These are phyloP conservation scores for Orbicella faveolata DNA, from an alignment of 64 coral and sea anemone species.

Conservation along the genomic window DNA sequence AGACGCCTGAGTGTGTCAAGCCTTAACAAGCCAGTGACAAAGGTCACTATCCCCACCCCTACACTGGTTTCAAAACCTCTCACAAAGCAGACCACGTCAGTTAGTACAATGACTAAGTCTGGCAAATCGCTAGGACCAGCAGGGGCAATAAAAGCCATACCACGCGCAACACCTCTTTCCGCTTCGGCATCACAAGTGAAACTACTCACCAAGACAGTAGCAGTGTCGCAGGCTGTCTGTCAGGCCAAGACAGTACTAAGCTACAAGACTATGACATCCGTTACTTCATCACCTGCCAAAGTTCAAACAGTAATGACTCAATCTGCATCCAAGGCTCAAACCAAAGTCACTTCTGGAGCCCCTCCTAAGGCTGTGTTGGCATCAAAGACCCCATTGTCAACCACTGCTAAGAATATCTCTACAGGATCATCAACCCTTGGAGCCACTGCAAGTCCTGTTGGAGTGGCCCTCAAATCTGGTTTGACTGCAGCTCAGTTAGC, in stretches of 20 bases:
- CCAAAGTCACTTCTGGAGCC: constrained; percentile 55
- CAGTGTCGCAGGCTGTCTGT: constrained; percentile 71
- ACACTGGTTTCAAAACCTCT: constrained; percentile 62
- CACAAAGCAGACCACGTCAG: constrained; percentile 73
- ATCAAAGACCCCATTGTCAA: constrained; percentile 47
- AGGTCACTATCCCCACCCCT: constrained; percentile 56
- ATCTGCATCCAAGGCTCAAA: constrained; percentile 59
- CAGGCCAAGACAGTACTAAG: constrained; percentile 83
- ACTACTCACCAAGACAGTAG: constrained; percentile 84
- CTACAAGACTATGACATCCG: constrained; percentile 77
- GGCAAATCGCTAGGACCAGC: constrained; percentile 64
- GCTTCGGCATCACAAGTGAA: constrained; percentile 91
- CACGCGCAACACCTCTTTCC: constrained; percentile 42
- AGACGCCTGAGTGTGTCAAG: constrained; percentile 61
- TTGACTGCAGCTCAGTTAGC: constrained; percentile 74
- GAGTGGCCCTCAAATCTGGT: constrained; percentile 39
- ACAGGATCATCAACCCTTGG: constrained; percentile 33
- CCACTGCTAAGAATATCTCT: constrained; percentile 26
- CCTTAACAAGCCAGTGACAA: constrained; percentile 71
- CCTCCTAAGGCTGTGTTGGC: constrained; percentile 56
- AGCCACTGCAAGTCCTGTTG: constrained; percentile 50
- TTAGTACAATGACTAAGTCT: constrained; percentile 89
- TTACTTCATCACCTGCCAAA: constrained; percentile 65
- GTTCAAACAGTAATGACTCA: constrained; percentile 79
- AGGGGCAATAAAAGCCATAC: constrained; percentile 52